Conservation (phyloP, 2,113 vertebrate species). For the Myxocyprinus asiaticus region DNA sequence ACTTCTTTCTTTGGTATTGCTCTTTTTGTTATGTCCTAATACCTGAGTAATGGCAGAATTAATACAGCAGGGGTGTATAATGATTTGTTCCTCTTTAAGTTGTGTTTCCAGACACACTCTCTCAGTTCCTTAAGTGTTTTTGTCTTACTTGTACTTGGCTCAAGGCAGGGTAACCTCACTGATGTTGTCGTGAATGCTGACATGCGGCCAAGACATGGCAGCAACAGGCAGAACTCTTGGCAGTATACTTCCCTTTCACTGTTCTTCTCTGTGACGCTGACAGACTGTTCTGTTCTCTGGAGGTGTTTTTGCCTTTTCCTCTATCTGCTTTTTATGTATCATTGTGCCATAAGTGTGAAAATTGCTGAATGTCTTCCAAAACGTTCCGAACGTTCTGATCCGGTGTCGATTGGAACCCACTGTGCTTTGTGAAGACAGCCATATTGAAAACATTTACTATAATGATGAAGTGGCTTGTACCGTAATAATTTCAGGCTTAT, state of each 20-base stretch:
- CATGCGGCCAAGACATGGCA: constrained; percentile 34
- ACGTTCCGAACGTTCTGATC: not conserved
- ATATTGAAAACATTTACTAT: constrained; percentile 42
- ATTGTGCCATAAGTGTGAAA: not conserved
- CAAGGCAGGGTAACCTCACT: constrained; percentile 36
- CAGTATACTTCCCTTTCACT: constrained; percentile 36
- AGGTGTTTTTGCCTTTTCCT: constrained; percentile 12
- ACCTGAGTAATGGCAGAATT: not conserved
- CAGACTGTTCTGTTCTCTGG: not conserved
- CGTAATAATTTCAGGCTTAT: constrained; percentile 35
- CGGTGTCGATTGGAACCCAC: not conserved
- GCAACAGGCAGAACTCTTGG: constrained; percentile 38
- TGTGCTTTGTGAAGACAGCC: constrained; percentile 23
- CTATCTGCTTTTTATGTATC: constrained; percentile 9
- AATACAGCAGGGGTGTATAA: not conserved
- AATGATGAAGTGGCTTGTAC: constrained; percentile 44
- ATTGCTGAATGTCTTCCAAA: not conserved
- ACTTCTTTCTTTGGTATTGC: too few relatives aligned
- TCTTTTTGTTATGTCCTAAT: not conserved
- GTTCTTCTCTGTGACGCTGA: constrained; percentile 24
- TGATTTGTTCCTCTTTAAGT: constrained; percentile 14
- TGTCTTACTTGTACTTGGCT: constrained; percentile 17
- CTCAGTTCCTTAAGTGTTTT: constrained; percentile 18
- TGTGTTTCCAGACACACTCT: constrained; percentile 21
- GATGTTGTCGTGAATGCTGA: constrained; percentile 40